These are phyloP conservation scores for Trachelipus rathkii DNA, from an alignment of 1,140 invertebrate species.

Conservation along the genomic window DNA sequence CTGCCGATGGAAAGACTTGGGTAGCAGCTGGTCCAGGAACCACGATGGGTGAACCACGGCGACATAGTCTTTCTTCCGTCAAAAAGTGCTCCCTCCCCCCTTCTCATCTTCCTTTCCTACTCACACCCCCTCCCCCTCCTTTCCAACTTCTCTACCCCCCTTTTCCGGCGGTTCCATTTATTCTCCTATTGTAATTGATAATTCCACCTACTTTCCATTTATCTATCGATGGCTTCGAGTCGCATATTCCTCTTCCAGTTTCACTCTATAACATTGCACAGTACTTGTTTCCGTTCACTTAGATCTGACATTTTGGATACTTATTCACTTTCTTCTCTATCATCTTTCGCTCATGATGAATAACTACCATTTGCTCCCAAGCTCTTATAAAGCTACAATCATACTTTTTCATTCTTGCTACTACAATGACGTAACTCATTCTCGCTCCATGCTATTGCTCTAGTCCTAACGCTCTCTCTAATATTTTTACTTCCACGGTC, in stretches of 20 bases:
- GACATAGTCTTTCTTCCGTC: constrained; percentile 7
- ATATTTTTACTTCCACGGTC: too few relatives aligned
- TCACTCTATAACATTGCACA: neutral
- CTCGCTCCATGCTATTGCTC: too few relatives aligned
- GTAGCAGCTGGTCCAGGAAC: neutral
- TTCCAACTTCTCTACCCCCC: neutral
- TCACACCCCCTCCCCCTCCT: neutral
- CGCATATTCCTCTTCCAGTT: neutral
- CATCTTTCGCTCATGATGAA: too few relatives aligned
- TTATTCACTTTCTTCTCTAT: too few relatives aligned
- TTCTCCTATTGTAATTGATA: neutral
- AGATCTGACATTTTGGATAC: too few relatives aligned
- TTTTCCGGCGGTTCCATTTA: neutral
- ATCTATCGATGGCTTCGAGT: neutral
- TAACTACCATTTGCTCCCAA: too few relatives aligned
- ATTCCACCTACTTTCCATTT: neutral
- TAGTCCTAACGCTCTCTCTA: too few relatives aligned
- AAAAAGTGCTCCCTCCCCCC: neutral
- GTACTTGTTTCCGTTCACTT: too few relatives aligned
- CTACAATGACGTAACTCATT: too few relatives aligned
- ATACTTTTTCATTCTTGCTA: too few relatives aligned
- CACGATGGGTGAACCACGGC: neutral
- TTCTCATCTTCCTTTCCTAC: neutral
- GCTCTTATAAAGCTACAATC: too few relatives aligned
- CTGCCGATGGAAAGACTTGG: neutral